Evolutionary conservation across 2,113 vertebrate species (phyloP).

Genomic region (Nanorana parkeri): DNA sequence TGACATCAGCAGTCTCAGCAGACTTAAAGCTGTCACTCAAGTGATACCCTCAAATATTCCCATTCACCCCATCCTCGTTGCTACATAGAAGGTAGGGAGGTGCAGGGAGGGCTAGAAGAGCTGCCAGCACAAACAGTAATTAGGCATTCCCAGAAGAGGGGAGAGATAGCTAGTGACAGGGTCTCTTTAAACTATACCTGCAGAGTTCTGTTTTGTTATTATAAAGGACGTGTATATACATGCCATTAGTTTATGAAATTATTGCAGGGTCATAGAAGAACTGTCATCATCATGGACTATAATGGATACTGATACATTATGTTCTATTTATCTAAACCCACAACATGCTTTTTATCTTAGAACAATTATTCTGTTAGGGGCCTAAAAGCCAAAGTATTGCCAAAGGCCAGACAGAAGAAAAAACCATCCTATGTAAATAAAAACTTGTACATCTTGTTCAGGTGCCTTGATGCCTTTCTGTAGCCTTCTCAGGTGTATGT

Average conservation of each 20-base stretch:
- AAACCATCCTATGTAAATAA: not conserved
- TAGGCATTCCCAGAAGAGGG: no score
- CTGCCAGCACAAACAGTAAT: no score
- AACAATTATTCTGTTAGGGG: not conserved
- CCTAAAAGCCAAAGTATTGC: not conserved
- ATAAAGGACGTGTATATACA: no score
- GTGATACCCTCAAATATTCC: no score
- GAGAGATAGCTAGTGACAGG: no score
- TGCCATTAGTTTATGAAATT: no score
- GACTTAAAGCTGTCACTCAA: no score
- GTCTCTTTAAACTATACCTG: not conserved
- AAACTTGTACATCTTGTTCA: constrained; percentile 5
- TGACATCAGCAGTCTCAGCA: no score
- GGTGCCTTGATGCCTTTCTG: not conserved
- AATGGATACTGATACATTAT: not conserved
- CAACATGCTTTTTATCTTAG: not conserved
- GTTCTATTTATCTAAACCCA: not conserved
- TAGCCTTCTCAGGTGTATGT: not conserved
- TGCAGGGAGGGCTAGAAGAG: no score
- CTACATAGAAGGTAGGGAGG: no score
- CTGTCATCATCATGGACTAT: not conserved
- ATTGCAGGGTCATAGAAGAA: not conserved
- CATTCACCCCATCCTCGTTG: no score
- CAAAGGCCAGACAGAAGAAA: not conserved
- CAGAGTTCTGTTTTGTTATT: no score